Conservation (phyloP, 2,113 vertebrate species). For the Ameiurus melas region DNA sequence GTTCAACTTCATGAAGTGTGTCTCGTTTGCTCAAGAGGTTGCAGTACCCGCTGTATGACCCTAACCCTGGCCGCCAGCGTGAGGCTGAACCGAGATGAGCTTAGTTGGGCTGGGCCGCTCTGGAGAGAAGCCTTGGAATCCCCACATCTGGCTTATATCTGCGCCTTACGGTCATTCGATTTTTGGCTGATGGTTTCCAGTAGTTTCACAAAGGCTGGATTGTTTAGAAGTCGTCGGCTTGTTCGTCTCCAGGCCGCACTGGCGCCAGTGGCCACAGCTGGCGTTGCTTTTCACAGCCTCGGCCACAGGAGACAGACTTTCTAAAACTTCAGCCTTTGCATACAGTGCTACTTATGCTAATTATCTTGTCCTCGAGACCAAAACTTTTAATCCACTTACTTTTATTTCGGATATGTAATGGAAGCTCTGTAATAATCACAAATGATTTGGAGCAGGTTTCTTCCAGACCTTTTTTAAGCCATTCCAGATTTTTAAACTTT, state of each 20-base stretch:
- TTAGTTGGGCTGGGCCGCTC: constrained; percentile 71
- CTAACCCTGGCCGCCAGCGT: constrained; percentile 62
- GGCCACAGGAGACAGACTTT: constrained; percentile 34
- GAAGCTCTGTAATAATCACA: neutral
- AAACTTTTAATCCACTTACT: constrained; percentile 3
- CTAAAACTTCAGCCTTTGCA: neutral
- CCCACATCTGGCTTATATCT: constrained; percentile 84
- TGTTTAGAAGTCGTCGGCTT: constrained; percentile 74
- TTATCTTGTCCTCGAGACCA: constrained; percentile 2
- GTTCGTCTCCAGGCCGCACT: constrained; percentile 70
- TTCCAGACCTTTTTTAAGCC: neutral
- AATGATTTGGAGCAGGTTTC: too few relatives aligned
- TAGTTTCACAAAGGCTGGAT: constrained; percentile 79
- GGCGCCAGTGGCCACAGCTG: constrained; percentile 78
- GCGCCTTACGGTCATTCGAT: constrained; percentile 79
- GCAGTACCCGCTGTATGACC: constrained; percentile 52
- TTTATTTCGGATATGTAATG: neutral
- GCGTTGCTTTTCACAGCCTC: constrained; percentile 72
- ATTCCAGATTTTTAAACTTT: constrained; percentile 12
- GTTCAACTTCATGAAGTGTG: constrained; percentile 57
- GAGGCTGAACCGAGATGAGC: constrained; percentile 69
- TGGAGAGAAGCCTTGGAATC: constrained; percentile 76
- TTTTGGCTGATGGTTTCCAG: constrained; percentile 78
- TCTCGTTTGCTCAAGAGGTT: constrained; percentile 59
- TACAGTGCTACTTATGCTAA: neutral